Base-by-base conservation (phyloP, 2,888 invertebrate species). In the Torymus aiolomorphi region DNA sequence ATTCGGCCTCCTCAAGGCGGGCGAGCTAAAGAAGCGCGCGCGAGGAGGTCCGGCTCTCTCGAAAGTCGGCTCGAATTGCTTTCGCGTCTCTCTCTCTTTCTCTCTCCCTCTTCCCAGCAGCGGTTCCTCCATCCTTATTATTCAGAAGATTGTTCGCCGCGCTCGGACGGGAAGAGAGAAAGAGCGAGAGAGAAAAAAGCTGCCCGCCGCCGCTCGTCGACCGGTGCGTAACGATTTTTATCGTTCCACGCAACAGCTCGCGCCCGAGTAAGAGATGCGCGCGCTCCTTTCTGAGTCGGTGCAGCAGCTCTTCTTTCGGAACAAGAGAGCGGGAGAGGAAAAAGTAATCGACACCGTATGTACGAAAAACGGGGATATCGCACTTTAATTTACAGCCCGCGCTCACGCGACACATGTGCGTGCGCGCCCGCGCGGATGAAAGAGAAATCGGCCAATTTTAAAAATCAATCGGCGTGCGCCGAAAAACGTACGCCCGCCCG, bases 1-100 rank as follows among this genome's bases (percentile, higher is more conserved):
- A 80, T 83, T 76, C 62, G 80, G 69, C 56, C 31, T 63, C 65
- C 57, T 42, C 10, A 10, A 18, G 16, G 62, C 73, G 59, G 73
- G 51, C 76, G 42, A 42, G 42, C 8, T 5, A 42, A 42, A 42
- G 42, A 42, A 42, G 42, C 42, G 62, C 73, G 59, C 73, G 31
- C 54, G 18, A 13, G 16, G 12, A n/a, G 13, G 51, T 20, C 18
- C 56, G 42, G 31, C 14, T 14, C 52, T 20, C 81, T 77, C 80
- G 75, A 82, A 84, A 83, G 81, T 82, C 78, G 72, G 24, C 42
- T 71, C 57, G 54, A 52, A 72, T 72, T 51, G 71, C 80, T 56
- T 69, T 71, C 65, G 63, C 42, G 42, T 42, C 42, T 42, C 42
- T 31, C 31, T 31, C 5, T 31, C 31, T 24, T 3, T 24, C 24